phyloP scores from a whole-genome alignment of 2,888 invertebrate genomes.

The Synanthedon vespiformis region DNA sequence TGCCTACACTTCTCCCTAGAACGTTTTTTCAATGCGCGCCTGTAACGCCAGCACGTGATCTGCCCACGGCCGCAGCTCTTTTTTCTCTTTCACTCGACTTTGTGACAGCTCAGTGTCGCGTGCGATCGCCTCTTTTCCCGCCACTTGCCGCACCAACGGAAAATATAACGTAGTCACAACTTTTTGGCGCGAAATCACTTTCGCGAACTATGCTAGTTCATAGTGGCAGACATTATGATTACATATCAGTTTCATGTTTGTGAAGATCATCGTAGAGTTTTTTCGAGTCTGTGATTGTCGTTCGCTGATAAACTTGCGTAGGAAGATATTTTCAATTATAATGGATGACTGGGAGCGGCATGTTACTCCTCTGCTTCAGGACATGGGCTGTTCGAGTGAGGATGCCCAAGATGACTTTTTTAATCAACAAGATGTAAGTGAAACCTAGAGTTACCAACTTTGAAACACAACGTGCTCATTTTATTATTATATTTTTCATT shows the following conservation, averaged over 20 bases:
- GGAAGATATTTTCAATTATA: conserved; percentile 28
- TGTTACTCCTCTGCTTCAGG: conserved; percentile 70
- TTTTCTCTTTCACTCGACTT: conserved; percentile 60
- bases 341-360: conserved; percentile 74
- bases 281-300: conserved; percentile 37
- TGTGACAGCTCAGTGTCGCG: conserved; percentile 57
- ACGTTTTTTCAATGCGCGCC: conserved; percentile 61
- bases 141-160: conserved; percentile 41
- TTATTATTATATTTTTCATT: no score
- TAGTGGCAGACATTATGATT: conserved; percentile 41
- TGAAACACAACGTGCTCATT: no score
- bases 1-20: conserved; percentile 53
- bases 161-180: conserved; percentile 36
- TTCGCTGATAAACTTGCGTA: conserved; percentile 30
- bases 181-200: conserved; percentile 64
- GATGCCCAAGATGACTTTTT: conserved; percentile 71
- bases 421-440: conserved; percentile 71
- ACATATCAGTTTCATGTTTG: conserved; percentile 31
- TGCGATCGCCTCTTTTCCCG: conserved; percentile 55
- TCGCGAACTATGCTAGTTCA: conserved; percentile 19
- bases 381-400: conserved; percentile 67
- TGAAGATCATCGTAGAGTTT: conserved; percentile 24
- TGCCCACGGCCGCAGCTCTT: conserved; percentile 55
- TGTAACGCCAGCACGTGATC: conserved; percentile 62
- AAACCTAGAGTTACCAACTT: background rate